Conservation (phyloP, 2,113 vertebrate genomes). For the Zootoca vivipara region DNA sequence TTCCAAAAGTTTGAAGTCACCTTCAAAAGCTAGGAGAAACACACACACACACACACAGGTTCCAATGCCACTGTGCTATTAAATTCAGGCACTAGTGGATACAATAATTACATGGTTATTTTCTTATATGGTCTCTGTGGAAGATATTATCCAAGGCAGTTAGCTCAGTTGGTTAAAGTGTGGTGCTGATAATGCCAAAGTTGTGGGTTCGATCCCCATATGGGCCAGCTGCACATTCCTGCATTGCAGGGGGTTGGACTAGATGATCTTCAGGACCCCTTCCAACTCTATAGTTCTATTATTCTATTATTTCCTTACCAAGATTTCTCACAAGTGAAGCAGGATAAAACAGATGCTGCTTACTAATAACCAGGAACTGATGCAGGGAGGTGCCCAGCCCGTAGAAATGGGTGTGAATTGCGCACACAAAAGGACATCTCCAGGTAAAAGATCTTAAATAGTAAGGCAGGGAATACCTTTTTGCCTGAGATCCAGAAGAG, state of each 20-base stretch:
- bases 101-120: neutral
- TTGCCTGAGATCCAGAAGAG: neutral
- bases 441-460: too few species aligned
- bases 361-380: neutral
- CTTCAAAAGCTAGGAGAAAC: neutral
- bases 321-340: neutral
- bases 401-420: neutral
- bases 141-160: neutral
- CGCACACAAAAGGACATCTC: neutral
- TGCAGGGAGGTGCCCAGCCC: neutral
- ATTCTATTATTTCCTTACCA: neutral
- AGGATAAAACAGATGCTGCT: neutral
- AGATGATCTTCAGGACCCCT: too few species aligned
- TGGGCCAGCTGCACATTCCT: too few species aligned
- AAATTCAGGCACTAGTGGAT: rapidly evolving
- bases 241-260: too few species aligned
- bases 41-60: neutral
- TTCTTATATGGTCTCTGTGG: neutral
- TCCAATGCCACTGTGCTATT: rapidly evolving
- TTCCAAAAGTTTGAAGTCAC: neutral
- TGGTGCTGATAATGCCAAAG: too few species aligned
- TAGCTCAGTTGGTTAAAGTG: too few species aligned
- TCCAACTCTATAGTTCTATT: too few species aligned
- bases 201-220: too few species aligned
- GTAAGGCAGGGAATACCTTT: neutral